Evolutionary conservation across 2,888 invertebrate species (phyloP).

Genomic region (Agrenia bidenticulata): DNA sequence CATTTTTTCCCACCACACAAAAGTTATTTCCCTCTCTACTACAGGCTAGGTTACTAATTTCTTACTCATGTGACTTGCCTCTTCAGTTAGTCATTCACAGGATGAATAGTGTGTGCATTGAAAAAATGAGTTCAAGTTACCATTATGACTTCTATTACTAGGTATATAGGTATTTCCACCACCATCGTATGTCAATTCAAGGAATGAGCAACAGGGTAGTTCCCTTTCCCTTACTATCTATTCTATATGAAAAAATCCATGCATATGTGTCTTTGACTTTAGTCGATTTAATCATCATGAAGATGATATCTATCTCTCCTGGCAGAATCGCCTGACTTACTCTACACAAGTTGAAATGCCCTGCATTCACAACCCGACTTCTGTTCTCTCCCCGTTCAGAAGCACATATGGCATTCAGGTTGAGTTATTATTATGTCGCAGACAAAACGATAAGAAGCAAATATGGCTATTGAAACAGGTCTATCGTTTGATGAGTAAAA

Average conservation of each 20-base stretch:
- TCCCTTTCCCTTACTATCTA: neutral
- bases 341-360: neutral
- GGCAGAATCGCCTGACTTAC: slow-evolving; percentile 7
- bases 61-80: too few species aligned
- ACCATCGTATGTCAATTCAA: slow-evolving; percentile 1
- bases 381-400: neutral
- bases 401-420: slow-evolving; percentile 12
- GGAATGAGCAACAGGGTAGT: neutral
- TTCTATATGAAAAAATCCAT: neutral
- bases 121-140: neutral
- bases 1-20: slow-evolving; percentile 15
- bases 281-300: slow-evolving; percentile 20
- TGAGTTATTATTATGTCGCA: neutral
- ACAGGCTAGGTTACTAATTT: neutral
- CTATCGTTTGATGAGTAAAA: too few species aligned
- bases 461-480: too few species aligned
- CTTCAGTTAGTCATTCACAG: neutral
- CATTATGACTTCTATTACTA: too few species aligned
- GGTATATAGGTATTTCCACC: too few species aligned
- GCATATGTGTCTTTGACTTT: slow-evolving; percentile 19
- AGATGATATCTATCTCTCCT: slow-evolving; percentile 1
- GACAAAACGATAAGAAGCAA: slow-evolving; percentile 7
- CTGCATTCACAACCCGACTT: neutral
- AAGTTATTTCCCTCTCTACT: neutral
- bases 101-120: neutral